These are phyloP conservation scores for Trachelus tabidus DNA, from an alignment of 2,888 invertebrate species.

Conservation along the genomic window DNA sequence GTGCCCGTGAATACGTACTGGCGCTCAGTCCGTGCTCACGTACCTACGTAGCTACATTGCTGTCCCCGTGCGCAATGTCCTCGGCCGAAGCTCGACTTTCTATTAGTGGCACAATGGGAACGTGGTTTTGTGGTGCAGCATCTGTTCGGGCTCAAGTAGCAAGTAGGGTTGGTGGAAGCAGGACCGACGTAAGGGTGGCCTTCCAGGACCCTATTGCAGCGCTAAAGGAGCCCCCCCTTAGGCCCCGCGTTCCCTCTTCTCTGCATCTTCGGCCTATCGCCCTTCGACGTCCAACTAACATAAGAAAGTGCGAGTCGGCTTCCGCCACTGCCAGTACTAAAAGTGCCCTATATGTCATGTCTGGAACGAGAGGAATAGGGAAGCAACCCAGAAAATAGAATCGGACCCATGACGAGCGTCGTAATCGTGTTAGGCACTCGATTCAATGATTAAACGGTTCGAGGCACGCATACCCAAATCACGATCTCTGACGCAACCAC, in stretches of 20 bases:
- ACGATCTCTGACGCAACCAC: neutral
- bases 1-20: neutral
- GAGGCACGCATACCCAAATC: neutral
- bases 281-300: neutral
- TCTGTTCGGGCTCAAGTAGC: constrained; percentile 65
- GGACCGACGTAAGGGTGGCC: neutral
- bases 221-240: neutral
- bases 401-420: constrained; percentile 4
- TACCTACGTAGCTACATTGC: neutral
- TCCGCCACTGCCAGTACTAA: constrained; percentile 35
- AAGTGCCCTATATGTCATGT: neutral
- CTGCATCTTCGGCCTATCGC: too few relatives aligned
- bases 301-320: constrained; percentile 40
- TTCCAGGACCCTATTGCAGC: neutral
- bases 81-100: constrained; percentile 46
- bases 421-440: constrained; percentile 17
- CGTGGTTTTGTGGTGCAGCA: constrained; percentile 54
- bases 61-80: neutral
- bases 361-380: constrained; percentile 26
- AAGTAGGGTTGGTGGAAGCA: constrained; percentile 35
- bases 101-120: constrained; percentile 62
- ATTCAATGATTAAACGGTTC: constrained; percentile 19
- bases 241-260: neutral
- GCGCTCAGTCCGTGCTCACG: neutral
- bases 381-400: constrained; percentile 16